phyloP scores from a whole-genome alignment of 2,888 invertebrate species.

The Nomada fabriciana region DNA sequence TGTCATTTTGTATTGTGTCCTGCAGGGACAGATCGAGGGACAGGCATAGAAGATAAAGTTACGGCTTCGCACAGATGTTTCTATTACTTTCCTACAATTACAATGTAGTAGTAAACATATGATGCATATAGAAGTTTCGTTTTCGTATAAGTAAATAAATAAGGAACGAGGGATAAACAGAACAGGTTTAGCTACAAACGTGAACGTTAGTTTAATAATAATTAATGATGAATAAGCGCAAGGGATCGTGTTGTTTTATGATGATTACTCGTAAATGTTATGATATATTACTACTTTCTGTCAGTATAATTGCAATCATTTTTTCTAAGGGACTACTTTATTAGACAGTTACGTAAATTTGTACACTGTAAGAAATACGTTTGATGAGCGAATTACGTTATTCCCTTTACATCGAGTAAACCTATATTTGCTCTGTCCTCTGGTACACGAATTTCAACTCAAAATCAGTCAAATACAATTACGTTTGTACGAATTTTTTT shows the following conservation, averaged over 20 bases:
- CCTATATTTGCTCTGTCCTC: slow-evolving; percentile 9
- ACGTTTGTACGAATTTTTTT: slow-evolving; percentile 63
- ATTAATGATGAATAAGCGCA: slow-evolving; percentile 32
- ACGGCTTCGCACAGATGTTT: slow-evolving; percentile 73
- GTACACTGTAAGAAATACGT: slow-evolving; percentile 31
- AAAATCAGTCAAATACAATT: slow-evolving; percentile 40
- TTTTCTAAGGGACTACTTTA: slow-evolving; percentile 31
- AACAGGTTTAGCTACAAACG: slow-evolving; percentile 18
- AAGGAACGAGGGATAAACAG: neutral
- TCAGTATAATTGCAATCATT: slow-evolving; percentile 35
- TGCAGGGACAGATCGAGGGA: slow-evolving; percentile 83
- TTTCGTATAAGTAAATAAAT: slow-evolving; percentile 24
- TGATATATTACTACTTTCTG: slow-evolving; percentile 14
- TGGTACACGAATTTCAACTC: slow-evolving; percentile 26
- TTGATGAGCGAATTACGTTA: slow-evolving; percentile 8
- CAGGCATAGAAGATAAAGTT: slow-evolving; percentile 82
- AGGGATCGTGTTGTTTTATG: slow-evolving; percentile 32
- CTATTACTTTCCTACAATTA: slow-evolving; percentile 66
- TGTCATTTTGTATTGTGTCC: slow-evolving; percentile 79
- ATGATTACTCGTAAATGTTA: slow-evolving; percentile 16
- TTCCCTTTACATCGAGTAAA: slow-evolving; percentile 19
- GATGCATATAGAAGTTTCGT: slow-evolving; percentile 44
- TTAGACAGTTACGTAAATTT: slow-evolving; percentile 14
- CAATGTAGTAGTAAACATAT: slow-evolving; percentile 51
- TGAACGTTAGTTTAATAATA: slow-evolving; percentile 38